These are phyloP conservation scores for Chrysolina oricalcia DNA, from an alignment of 2,888 invertebrate species.

Conservation along the genomic window DNA sequence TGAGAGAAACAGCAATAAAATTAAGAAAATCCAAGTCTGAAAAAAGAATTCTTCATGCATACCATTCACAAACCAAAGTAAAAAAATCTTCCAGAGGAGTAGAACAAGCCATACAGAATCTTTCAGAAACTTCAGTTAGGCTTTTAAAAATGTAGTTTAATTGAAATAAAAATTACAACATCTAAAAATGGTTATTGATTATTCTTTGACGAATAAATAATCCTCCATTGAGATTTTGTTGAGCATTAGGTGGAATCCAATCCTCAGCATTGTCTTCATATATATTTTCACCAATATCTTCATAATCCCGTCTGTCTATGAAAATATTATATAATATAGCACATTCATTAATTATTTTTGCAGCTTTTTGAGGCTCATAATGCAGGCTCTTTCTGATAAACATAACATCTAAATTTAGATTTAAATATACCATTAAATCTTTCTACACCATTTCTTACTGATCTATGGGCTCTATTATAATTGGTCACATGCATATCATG, in stretches of 20 bases:
- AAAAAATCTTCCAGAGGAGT: neutral
- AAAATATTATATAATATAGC: neutral
- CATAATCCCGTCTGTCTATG: neutral
- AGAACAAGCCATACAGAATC: neutral
- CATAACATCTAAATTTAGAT: neutral
- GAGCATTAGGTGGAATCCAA: neutral
- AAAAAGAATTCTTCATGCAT: neutral
- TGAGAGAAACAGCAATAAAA: neutral
- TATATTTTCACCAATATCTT: neutral
- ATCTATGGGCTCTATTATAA: neutral
- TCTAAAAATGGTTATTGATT: neutral
- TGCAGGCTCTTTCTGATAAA: neutral
- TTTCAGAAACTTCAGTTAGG: neutral
- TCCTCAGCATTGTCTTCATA: neutral
- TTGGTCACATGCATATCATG: neutral
- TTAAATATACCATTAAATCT: neutral
- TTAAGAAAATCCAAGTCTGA: neutral
- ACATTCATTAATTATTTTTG: neutral
- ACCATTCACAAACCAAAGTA: neutral
- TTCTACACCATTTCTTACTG: neutral
- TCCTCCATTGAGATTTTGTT: neutral
- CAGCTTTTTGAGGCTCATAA: neutral
- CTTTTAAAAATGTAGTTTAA: neutral
- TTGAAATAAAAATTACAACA: neutral
- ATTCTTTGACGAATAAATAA: neutral